These are phyloP conservation scores for Reticulitermes speratus DNA, from an alignment of 1,140 invertebrate genomes.

Conservation along the genomic window DNA sequence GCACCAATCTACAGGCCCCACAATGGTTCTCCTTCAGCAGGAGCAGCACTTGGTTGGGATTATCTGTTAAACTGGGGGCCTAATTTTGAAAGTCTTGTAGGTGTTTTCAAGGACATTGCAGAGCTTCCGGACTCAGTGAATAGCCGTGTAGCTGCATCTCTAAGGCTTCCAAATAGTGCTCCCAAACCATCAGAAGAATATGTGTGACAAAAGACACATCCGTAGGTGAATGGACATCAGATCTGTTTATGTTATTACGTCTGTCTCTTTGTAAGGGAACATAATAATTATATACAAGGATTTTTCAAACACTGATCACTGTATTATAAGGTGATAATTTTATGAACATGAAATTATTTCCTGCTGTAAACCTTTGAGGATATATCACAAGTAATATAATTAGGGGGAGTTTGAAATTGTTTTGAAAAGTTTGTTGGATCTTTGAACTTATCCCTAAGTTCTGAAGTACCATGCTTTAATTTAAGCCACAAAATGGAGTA, in stretches of 20 bases:
- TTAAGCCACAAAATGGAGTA: not conserved
- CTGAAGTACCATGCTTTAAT: too few species aligned
- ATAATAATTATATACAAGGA: too few species aligned
- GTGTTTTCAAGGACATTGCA: slow-evolving; percentile 95
- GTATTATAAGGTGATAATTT: too few species aligned
- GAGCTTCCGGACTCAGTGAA: slow-evolving; percentile 82
- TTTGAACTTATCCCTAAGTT: too few species aligned
- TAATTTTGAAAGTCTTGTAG: slow-evolving; percentile 91
- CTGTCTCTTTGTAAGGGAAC: too few species aligned
- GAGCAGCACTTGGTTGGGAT: slow-evolving; percentile 80
- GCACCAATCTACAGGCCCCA: slow-evolving; percentile 66
- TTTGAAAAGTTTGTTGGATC: too few species aligned
- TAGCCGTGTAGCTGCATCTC: slow-evolving; percentile 53
- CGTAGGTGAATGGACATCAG: not conserved
- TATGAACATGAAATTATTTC: too few species aligned
- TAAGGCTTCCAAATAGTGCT: slow-evolving; percentile 65
- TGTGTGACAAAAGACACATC: slow-evolving; percentile 51
- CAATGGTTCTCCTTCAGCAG: slow-evolving; percentile 71
- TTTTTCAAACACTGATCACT: too few species aligned
- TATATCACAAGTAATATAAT: too few species aligned
- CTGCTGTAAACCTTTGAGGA: too few species aligned
- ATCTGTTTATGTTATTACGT: not conserved
- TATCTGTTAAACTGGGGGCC: slow-evolving; percentile 94
- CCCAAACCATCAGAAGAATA: slow-evolving; percentile 79
- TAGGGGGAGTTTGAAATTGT: too few species aligned